Percentiles rank a stretch among this genome's conserved stretches.
Conservation (phyloP, 2,113 vertebrate genomes). For the Leucosticte australis region DNA sequence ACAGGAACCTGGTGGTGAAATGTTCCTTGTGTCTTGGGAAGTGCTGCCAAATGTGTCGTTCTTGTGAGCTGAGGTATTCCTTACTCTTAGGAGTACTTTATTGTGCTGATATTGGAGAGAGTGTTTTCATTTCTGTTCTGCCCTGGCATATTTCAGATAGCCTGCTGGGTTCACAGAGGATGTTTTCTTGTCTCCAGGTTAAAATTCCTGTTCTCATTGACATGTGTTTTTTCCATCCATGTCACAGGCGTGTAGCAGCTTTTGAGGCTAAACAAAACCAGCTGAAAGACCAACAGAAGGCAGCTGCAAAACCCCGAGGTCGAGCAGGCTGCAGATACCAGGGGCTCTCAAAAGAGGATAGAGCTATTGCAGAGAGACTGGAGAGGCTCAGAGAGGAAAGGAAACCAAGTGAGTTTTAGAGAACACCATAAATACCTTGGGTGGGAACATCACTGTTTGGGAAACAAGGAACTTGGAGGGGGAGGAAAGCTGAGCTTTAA, state of each 20-base stretch:
- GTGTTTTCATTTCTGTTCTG: background rate
- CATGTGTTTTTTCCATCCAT: background rate
- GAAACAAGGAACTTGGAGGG: background rate
- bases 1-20: background rate
- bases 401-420: slow-evolving; percentile 81
- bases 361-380: slow-evolving; percentile 87
- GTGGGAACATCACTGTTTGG: background rate
- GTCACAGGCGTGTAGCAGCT: slow-evolving; percentile 86
- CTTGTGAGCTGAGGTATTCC: background rate
- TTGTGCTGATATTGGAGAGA: background rate
- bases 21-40: background rate
- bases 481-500: background rate
- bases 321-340: slow-evolving; percentile 48
- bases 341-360: slow-evolving; percentile 84
- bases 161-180: background rate
- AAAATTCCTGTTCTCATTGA: background rate
- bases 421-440: background rate
- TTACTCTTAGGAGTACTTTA: background rate
- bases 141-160: background rate
- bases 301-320: background rate
- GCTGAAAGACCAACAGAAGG: slow-evolving; percentile 45
- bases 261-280: slow-evolving; percentile 85
- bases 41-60: background rate
- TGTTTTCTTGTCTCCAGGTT: background rate
- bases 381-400: slow-evolving; percentile 88